Base-by-base conservation (phyloP, 2,888 invertebrate species). In the Caenorhabditis sp. region DNA sequence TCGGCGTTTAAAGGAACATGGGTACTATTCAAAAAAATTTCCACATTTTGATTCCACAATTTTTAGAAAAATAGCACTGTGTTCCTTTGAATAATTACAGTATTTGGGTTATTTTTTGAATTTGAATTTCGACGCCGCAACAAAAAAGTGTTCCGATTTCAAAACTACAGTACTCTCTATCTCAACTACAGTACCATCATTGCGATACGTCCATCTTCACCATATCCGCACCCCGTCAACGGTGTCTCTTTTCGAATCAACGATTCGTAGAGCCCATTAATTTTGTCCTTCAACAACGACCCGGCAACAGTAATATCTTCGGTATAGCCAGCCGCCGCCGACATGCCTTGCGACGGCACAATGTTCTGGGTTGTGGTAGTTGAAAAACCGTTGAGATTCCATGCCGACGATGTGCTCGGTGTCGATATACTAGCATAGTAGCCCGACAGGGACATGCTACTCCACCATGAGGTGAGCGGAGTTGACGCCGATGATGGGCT, bases 251-350 rank as follows among this genome's bases (percentile, higher is more conserved):
- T 70, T 10, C 76, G 74, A 65, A 70, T 58, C 12, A 81, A 53
- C 17, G 61, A 37, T 21, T 82, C 83, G 55, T 69, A 76, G 17
- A 83, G 31, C 21, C 62, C 67, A 10, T 60, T 65, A 10, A 83
- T 65, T 53, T 72, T 70, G 62, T 82, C 82, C 26, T 69, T 76
- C 36, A 82, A 58, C 55, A 83, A 60, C 6, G 76, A 60, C 17
- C 81, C 82, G 3, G 81, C 82, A 24, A 83, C 80, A 26, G 81
- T 79, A 50, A 83, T 79, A 64, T 83, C 83, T 43, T 83, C 83
- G 21, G 83, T 81, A 69, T 81, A 81, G 17, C 71, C 78, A 8
- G 71, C 72, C 3, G 21, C 60, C 4, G 12, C 19, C 6, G 21
- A n/a, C 36, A 21, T 31, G 51, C 62, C 62, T 12, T 24, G 24